phyloP scores from a whole-genome alignment of 1,140 invertebrate species.

The Drosophila seguyi region DNA sequence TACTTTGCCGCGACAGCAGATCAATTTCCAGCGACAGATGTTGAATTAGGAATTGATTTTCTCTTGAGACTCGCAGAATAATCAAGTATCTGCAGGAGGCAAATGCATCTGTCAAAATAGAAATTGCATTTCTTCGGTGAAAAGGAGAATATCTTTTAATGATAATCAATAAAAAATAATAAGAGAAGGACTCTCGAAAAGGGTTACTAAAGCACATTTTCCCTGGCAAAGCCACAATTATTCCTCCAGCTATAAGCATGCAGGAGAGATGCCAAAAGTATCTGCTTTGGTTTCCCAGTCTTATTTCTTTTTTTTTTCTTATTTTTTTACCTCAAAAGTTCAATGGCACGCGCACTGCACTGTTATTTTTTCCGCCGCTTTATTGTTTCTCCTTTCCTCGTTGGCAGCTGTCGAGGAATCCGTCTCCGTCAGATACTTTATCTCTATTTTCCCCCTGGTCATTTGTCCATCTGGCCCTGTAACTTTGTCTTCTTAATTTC shows the following conservation, averaged over 20 bases:
- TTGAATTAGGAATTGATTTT: constrained; percentile 58
- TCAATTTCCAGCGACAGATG: constrained; percentile 71
- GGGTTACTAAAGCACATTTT: background rate
- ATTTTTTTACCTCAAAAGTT: constrained; percentile 45
- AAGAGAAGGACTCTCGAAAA: background rate
- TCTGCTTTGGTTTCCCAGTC: constrained; percentile 19
- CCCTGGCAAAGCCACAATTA: constrained; percentile 16
- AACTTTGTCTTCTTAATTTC: constrained; percentile 64
- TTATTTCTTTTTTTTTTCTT: background rate
- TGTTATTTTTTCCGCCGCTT: constrained; percentile 35
- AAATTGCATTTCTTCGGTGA: constrained; percentile 31
- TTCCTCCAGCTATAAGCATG: constrained; percentile 22
- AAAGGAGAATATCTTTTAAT: background rate
- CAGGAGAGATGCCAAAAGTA: constrained; percentile 23
- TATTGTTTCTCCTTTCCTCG: constrained; percentile 32
- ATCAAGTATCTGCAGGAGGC: constrained; percentile 45
- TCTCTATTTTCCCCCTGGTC: constrained; percentile 34
- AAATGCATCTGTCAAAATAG: constrained; percentile 38
- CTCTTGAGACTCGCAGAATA: constrained; percentile 21
- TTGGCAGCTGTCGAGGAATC: constrained; percentile 32
- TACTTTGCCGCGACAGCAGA: constrained; percentile 52
- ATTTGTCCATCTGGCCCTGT: constrained; percentile 48
- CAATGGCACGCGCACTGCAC: constrained; percentile 68
- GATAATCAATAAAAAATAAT: background rate
- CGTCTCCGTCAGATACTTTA: constrained; percentile 58